phyloP scores from a whole-genome alignment of 2,113 vertebrate genomes.

The Sardina pilchardus region DNA sequence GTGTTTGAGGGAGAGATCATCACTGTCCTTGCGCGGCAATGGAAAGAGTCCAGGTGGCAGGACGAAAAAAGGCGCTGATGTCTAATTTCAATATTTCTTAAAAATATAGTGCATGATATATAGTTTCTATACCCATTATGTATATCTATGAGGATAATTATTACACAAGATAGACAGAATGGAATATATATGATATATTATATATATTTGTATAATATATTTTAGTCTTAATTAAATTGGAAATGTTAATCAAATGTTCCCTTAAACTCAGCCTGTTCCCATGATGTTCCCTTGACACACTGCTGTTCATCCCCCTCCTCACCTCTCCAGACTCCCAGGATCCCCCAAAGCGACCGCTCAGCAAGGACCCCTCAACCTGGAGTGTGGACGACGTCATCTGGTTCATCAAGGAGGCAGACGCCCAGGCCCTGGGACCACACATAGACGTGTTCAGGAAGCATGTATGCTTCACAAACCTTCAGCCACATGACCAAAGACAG shows the following conservation, averaged over 20 bases:
- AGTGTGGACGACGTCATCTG: constrained; percentile 87
- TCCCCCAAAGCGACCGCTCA: constrained; percentile 63
- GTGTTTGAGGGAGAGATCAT: neutral
- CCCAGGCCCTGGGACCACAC: constrained; percentile 87
- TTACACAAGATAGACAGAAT: neutral
- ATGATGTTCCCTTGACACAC: neutral
- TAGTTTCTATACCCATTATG: neutral
- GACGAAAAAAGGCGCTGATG: neutral
- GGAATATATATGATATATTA: neutral
- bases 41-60: no score
- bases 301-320: neutral
- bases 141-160: neutral
- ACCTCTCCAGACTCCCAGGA: neutral
- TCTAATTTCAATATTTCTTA: neutral
- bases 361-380: constrained; percentile 87
- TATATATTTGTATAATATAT: no score
- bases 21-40: neutral
- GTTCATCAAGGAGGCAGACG: constrained; percentile 91
- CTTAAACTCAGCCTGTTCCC: neutral
- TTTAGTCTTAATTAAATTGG: neutral
- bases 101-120: neutral
- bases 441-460: constrained; percentile 93
- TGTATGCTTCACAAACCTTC: constrained; percentile 63
- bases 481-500: neutral
- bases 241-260: neutral